A percentile compares a stretch with the other conserved stretches of the same genome.
These are phyloP conservation scores for Drosophila histrio DNA, from an alignment of 2,888 invertebrate species.

Conservation along the genomic window DNA sequence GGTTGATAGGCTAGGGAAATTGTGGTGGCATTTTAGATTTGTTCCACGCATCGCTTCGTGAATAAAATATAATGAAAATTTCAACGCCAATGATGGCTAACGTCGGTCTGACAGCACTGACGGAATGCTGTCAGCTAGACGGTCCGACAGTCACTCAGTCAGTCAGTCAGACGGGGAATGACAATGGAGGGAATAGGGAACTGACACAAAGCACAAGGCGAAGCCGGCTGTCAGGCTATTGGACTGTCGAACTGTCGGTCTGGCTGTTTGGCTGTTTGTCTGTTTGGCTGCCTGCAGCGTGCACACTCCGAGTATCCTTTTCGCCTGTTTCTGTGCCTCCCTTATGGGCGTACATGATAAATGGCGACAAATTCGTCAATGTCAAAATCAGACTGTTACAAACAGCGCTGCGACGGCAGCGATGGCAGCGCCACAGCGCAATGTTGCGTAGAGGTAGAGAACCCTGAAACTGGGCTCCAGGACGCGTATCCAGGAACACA, in stretches of 20 bases:
- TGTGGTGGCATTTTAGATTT: conserved; percentile 63
- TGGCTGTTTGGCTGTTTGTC: conserved; percentile 10
- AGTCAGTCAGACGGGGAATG: conserved; percentile 9
- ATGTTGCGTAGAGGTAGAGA: conserved; percentile 52
- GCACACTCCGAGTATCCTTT: conserved; percentile 76
- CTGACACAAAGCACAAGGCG: conserved; percentile 31
- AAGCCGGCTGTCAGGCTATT: conserved; percentile 19
- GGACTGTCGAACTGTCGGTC: conserved; percentile 5
- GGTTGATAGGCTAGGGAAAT: conserved; percentile 51
- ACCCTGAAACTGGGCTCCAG: conserved; percentile 51
- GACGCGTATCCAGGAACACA: conserved; percentile 38
- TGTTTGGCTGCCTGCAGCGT: conserved; percentile 58
- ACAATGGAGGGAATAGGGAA: conserved; percentile 20
- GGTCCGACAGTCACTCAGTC: conserved; percentile 2
- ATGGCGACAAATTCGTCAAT: conserved; percentile 84
- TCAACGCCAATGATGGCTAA: conserved; percentile 74
- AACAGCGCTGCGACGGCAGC: conserved; percentile 72
- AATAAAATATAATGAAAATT: conserved; percentile 80
- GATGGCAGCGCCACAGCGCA: conserved; percentile 44
- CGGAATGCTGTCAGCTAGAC: conserved; percentile 78
- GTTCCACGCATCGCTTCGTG: conserved; percentile 75
- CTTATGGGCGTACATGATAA: conserved; percentile 84
- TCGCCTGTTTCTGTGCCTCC: conserved; percentile 62
- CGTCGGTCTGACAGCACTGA: conserved; percentile 53
- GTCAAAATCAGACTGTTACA: conserved; percentile 85